These are phyloP conservation scores for Diglossa cyanea DNA, from an alignment of 2,797 vertebrate species.

Conservation along the genomic window DNA sequence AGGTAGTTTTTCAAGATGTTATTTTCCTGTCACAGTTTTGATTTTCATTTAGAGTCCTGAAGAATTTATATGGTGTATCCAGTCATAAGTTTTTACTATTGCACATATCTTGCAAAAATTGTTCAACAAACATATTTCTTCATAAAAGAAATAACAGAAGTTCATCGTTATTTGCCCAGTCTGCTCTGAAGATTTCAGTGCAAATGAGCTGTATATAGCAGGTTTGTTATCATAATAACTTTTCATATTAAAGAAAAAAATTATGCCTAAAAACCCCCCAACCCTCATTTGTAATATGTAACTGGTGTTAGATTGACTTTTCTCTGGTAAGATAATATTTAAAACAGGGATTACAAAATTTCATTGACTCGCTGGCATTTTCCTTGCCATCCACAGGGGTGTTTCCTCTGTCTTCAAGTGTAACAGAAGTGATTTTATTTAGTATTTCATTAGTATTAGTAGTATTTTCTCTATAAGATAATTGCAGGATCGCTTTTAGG, in stretches of 20 bases:
- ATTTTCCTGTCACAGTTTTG: not conserved
- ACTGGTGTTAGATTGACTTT: not conserved
- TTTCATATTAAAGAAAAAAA: not conserved
- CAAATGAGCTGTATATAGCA: not conserved
- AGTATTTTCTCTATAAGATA: conserved; percentile 5
- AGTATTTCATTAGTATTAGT: not conserved
- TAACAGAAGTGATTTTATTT: conserved; percentile 33
- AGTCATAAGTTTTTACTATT: not conserved
- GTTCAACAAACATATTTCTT: not conserved
- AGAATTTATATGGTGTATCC: not conserved
- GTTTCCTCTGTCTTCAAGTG: not conserved
- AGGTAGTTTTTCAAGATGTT: not conserved
- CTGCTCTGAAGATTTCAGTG: not conserved
- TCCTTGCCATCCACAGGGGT: not conserved
- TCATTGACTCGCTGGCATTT: not conserved
- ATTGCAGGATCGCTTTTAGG: not conserved
- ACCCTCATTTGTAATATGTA: not conserved
- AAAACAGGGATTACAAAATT: not conserved
- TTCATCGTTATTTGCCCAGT: not conserved
- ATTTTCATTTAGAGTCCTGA: not conserved
- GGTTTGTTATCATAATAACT: not conserved
- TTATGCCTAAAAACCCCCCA: not conserved
- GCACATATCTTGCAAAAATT: not conserved
- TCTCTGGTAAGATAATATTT: not conserved
- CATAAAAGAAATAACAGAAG: not conserved